Conservation (phyloP, 2,113 vertebrate species). For the Cricetomys ansorgei region DNA sequence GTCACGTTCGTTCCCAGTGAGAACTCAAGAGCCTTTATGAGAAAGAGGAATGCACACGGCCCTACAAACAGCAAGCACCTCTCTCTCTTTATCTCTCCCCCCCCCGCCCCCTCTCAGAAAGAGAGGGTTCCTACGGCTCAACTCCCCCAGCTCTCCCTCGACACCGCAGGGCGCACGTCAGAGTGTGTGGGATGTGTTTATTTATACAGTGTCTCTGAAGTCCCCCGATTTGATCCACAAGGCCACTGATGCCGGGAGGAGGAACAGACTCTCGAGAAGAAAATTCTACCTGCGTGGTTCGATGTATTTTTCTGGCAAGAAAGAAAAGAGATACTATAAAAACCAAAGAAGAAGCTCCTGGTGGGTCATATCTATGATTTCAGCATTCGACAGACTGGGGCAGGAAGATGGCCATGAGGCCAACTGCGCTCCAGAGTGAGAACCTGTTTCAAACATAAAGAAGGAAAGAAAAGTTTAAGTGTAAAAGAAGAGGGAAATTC, state of each 20-base stretch:
- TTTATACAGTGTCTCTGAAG: not conserved
- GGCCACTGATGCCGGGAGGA: not conserved
- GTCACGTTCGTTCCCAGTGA: not conserved
- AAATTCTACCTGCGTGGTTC: not conserved
- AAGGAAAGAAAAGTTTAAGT: not conserved
- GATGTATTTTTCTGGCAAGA: not conserved
- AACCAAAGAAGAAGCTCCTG: not conserved
- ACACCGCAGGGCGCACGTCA: fast-evolving
- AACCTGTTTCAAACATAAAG: not conserved
- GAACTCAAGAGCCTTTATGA: not conserved
- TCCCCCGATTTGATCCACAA: not conserved
- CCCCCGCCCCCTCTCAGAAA: too few relatives aligned
- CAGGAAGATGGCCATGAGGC: not conserved
- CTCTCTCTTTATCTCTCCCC: too few relatives aligned
- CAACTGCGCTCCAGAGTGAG: not conserved
- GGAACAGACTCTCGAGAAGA: not conserved
- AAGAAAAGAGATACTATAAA: not conserved
- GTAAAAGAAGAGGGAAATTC: not conserved
- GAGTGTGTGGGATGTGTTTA: not conserved
- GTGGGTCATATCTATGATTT: not conserved
- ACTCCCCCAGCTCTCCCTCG: not conserved
- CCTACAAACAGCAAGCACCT: not conserved
- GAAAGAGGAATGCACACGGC: too few relatives aligned
- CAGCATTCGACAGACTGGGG: not conserved
- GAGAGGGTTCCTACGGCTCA: not conserved